Conservation (phyloP, 2,113 vertebrate species). For the Micromys minutus region DNA sequence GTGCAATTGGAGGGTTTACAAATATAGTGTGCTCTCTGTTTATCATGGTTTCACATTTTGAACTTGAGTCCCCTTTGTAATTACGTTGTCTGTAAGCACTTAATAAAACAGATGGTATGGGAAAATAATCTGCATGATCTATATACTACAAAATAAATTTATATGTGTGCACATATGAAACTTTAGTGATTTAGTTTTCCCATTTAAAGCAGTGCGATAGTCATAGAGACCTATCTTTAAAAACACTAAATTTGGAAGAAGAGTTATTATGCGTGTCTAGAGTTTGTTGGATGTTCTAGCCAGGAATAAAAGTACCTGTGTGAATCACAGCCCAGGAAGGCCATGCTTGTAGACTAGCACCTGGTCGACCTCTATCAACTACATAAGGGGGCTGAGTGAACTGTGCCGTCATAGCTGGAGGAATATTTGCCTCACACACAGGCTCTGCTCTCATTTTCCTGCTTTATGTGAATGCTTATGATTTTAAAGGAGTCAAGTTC, state of each 20-base stretch:
- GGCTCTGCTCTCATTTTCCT: not conserved
- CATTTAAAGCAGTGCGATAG: not conserved
- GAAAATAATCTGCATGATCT: not conserved
- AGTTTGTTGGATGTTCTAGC: not conserved
- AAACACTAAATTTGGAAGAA: not conserved
- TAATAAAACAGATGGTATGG: conserved; percentile 40
- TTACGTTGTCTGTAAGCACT: conserved; percentile 11
- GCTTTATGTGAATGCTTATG: not conserved
- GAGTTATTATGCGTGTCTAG: not conserved
- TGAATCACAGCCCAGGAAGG: not conserved
- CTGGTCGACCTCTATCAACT: not conserved
- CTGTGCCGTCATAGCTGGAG: not conserved
- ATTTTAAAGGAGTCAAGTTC: not conserved
- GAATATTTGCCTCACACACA: not conserved
- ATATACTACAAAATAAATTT: not conserved
- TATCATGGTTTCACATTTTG: conserved; percentile 53
- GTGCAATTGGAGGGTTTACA: conserved; percentile 37
- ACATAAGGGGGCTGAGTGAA: not conserved
- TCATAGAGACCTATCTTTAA: not conserved
- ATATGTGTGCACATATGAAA: not conserved
- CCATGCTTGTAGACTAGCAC: not conserved
- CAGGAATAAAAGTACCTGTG: not conserved
- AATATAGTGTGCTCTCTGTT: not conserved
- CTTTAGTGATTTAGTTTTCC: not conserved
- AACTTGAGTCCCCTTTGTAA: not conserved